These are phyloP conservation scores for Flabesymbios commensalis DNA, from an alignment of 2,888 invertebrate species.

Conservation along the genomic window DNA sequence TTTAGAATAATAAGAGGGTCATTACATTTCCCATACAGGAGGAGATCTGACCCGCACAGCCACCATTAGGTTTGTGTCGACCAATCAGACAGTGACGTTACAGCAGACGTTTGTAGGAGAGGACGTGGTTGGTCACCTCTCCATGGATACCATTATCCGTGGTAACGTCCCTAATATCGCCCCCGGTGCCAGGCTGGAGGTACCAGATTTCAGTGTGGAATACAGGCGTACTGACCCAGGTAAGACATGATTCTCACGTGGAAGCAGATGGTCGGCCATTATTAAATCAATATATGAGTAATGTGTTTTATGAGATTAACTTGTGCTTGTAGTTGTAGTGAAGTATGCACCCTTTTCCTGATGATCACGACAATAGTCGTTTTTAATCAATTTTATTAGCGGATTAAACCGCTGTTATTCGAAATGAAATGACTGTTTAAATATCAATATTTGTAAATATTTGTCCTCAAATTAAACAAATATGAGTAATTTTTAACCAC, in stretches of 20 bases:
- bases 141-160: conserved; percentile 70
- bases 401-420: too few relatives aligned
- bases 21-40: too few relatives aligned
- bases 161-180: conserved; percentile 79
- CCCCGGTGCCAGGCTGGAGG: conserved; percentile 70
- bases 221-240: conserved; percentile 75
- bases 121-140: conserved; percentile 57
- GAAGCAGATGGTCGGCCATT: conserved; percentile 26
- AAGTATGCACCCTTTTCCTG: too few relatives aligned
- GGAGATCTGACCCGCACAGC: conserved; percentile 86
- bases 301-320: not conserved
- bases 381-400: too few relatives aligned
- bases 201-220: conserved; percentile 83
- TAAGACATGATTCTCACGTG: too few relatives aligned
- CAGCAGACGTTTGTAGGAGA: conserved; percentile 72
- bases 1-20: too few relatives aligned
- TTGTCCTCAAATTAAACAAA: too few relatives aligned
- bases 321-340: too few relatives aligned
- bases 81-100: conserved; percentile 76
- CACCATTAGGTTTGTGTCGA: conserved; percentile 75
- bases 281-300: not conserved
- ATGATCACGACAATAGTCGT: too few relatives aligned
- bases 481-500: too few relatives aligned
- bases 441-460: too few relatives aligned
- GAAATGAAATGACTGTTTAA: too few relatives aligned